Evolutionary conservation across 1,140 invertebrate genomes (phyloP).

Genomic region (Temnothorax nylanderi): DNA sequence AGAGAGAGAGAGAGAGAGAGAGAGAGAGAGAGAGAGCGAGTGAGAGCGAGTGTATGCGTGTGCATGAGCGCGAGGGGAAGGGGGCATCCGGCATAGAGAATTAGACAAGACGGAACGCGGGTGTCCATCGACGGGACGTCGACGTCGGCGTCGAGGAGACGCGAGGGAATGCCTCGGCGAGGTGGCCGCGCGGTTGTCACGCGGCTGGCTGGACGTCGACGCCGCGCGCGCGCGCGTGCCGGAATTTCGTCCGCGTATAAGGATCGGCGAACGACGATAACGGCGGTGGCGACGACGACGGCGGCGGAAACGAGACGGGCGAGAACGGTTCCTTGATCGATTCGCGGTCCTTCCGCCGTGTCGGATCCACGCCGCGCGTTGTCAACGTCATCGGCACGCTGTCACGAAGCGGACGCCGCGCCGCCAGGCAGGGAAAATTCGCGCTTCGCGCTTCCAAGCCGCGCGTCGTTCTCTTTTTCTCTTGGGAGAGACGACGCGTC

Average conservation of each 20-base stretch:
- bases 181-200: conserved; percentile 35
- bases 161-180: background rate
- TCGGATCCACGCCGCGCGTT: background rate
- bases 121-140: too few species aligned
- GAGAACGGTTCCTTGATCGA: conserved; percentile 39
- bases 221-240: background rate
- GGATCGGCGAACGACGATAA: background rate
- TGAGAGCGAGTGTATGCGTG: background rate
- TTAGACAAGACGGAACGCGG: background rate
- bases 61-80: background rate
- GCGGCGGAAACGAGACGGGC: background rate
- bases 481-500: background rate
- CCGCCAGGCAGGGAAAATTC: too few species aligned
- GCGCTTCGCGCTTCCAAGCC: background rate
- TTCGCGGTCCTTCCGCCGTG: background rate
- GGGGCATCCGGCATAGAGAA: too few species aligned
- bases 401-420: conserved; percentile 30
- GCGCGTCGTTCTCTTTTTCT: background rate
- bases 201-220: background rate
- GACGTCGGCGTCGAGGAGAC: background rate
- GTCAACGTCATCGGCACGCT: conserved; percentile 46
- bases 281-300: background rate
- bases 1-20: background rate
- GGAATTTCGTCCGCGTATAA: background rate
- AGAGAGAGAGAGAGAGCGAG: background rate